phyloP scores from a whole-genome alignment of 2,888 invertebrate species.

The Eurytoma adleriae region DNA sequence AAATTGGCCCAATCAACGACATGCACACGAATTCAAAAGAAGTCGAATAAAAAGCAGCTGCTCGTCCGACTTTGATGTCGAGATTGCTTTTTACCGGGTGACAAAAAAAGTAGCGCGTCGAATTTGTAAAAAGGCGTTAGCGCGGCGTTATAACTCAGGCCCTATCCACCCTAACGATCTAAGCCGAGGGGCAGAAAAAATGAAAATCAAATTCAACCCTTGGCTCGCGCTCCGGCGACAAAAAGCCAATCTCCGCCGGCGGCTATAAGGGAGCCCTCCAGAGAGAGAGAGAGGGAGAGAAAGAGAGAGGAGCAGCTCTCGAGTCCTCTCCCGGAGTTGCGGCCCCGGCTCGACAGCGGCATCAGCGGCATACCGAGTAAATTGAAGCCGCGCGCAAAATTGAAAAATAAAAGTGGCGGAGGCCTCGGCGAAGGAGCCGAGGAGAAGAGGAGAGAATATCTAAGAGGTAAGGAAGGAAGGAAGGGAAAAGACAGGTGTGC shows the following conservation, averaged over 20 bases:
- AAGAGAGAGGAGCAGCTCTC: no score
- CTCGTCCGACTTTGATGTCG: no score
- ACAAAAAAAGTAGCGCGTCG: neutral
- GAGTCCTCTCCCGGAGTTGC: slow-evolving; percentile 1
- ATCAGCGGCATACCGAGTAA: slow-evolving; percentile 49
- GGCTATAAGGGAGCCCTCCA: slow-evolving; percentile 36
- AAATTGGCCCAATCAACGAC: no score
- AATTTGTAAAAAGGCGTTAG: neutral
- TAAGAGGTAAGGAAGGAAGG: neutral
- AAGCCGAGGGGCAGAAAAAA: slow-evolving; percentile 36
- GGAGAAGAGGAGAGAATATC: slow-evolving; percentile 3
- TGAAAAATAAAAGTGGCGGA: slow-evolving; percentile 41
- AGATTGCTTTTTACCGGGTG: neutral
- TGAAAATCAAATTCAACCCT: slow-evolving; percentile 50
- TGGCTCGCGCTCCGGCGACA: slow-evolving; percentile 27
- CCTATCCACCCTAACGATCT: slow-evolving; percentile 43
- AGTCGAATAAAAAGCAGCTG: no score
- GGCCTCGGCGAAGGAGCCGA: neutral
- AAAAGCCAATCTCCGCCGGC: slow-evolving; percentile 51
- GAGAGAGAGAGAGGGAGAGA: slow-evolving; percentile 13
- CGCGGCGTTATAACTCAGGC: slow-evolving; percentile 28
- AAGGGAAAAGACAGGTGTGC: slow-evolving; percentile 43
- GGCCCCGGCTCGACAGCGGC: slow-evolving; percentile 13
- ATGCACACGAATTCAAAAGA: no score
- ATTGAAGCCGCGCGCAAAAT: slow-evolving; percentile 47